Percentiles rank a stretch among this genome's conserved stretches.
phyloP scores from a whole-genome alignment of 64 coral and sea anemone genomes.

The Astreopora myriophthalma region DNA sequence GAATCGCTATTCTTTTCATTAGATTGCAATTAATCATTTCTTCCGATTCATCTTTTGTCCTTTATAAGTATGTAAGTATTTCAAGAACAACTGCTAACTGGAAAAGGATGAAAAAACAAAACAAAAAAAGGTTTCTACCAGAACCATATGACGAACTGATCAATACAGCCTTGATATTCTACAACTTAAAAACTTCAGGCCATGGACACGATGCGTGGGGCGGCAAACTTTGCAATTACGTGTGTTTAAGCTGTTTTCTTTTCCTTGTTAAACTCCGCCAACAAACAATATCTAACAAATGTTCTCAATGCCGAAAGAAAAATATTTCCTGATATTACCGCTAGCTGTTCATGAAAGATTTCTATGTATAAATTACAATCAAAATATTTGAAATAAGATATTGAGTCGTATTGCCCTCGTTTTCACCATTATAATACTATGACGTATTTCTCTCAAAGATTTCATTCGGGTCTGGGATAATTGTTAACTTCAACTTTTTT shows the following conservation, averaged over 20 bases:
- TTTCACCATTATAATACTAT: neutral
- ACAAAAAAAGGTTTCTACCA: neutral
- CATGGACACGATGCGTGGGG: neutral
- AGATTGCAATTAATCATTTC: constrained; percentile 44
- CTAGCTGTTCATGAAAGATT: neutral
- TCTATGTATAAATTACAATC: neutral
- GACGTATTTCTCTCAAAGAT: neutral
- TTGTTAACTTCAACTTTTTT: neutral
- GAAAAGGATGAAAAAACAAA: neutral
- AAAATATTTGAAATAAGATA: constrained; percentile 37
- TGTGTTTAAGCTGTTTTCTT: constrained; percentile 24
- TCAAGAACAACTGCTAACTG: neutral
- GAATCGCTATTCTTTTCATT: constrained; percentile 1
- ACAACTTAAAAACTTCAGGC: neutral
- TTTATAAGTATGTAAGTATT: neutral
- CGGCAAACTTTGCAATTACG: constrained; percentile 24
- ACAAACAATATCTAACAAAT: constrained; percentile 36
- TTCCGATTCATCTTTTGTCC: constrained; percentile 11
- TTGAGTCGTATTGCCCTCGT: neutral
- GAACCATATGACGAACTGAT: neutral
- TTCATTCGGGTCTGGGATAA: neutral
- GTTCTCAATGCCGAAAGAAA: neutral
- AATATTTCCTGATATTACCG: constrained; percentile 22
- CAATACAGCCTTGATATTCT: constrained; percentile 2
- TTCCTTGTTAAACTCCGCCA: constrained; percentile 25